phyloP scores from a whole-genome alignment of 2,888 invertebrate species.

The Aquatica leii region DNA sequence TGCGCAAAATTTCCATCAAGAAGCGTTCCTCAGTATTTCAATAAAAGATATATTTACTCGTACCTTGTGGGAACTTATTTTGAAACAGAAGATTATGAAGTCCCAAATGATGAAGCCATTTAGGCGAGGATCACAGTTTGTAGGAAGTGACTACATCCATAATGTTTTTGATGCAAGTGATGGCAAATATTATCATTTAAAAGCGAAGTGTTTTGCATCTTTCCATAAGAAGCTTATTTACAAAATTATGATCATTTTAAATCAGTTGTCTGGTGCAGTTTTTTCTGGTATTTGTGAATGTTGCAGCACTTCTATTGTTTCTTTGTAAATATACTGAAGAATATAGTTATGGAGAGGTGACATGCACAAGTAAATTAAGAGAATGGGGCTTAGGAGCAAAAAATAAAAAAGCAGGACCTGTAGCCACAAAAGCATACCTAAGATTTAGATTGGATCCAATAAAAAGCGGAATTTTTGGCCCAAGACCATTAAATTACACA shows the following conservation, averaged over 20 bases:
- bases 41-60: not conserved
- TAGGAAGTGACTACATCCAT: not conserved
- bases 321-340: not conserved
- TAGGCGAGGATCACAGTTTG: not conserved
- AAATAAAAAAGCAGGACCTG: not conserved
- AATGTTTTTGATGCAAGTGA: not conserved
- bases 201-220: conserved; percentile 9
- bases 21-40: not conserved
- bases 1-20: not conserved
- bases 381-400: conserved; percentile 11
- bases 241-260: not conserved
- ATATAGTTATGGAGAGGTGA: not conserved
- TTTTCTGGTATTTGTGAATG: not conserved
- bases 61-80: not conserved
- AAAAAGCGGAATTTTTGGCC: not conserved
- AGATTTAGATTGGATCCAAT: not conserved
- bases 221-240: not conserved
- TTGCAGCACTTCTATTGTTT: conserved; percentile 1
- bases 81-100: conserved; percentile 7
- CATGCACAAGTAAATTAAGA: conserved; percentile 4
- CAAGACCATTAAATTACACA: not conserved
- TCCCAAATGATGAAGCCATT: not conserved
- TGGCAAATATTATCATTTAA: not conserved
- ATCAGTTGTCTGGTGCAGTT: not conserved
- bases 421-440: not conserved